Conservation (phyloP, 1,140 invertebrate genomes). For the Temnothorax curvispinosus region DNA sequence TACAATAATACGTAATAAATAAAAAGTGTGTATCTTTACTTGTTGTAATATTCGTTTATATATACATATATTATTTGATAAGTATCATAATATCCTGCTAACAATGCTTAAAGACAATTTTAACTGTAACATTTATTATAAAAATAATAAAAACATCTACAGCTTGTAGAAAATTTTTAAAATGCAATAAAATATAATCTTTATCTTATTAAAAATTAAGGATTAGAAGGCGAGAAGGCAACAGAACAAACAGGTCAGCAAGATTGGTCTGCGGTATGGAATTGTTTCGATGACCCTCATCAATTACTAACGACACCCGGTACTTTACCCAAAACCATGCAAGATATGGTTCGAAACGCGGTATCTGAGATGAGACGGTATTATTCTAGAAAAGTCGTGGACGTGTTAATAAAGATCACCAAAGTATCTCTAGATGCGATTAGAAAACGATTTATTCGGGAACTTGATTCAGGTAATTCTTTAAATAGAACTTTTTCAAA, state of each 20-base stretch:
- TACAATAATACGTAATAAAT: background rate
- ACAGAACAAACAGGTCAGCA: constrained; percentile 86
- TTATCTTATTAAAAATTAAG: constrained; percentile 40
- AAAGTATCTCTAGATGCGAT: constrained; percentile 92
- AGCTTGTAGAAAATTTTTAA: background rate
- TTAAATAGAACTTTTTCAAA: constrained; percentile 11
- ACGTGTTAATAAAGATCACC: constrained; percentile 95
- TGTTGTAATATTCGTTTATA: background rate
- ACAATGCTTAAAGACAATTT: background rate
- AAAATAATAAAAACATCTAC: background rate
- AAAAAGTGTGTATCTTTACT: background rate
- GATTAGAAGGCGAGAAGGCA: constrained; percentile 73
- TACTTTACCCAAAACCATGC: constrained; percentile 89
- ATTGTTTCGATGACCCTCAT: constrained; percentile 93
- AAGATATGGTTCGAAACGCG: constrained; percentile 93
- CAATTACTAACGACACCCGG: constrained; percentile 87
- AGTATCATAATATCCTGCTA: background rate
- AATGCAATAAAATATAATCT: background rate
- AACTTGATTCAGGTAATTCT: constrained; percentile 78
- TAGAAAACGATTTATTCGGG: constrained; percentile 88
- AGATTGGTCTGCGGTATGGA: constrained; percentile 93
- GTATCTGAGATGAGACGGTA: constrained; percentile 93
- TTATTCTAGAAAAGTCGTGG: constrained; percentile 94
- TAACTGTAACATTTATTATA: background rate
- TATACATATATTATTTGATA: background rate